Evolutionary conservation across 2,797 vertebrate genomes (phyloP), one percentile per base, ranked within the genome.

Genomic region (Acrossocheilus fasciatus): DNA sequence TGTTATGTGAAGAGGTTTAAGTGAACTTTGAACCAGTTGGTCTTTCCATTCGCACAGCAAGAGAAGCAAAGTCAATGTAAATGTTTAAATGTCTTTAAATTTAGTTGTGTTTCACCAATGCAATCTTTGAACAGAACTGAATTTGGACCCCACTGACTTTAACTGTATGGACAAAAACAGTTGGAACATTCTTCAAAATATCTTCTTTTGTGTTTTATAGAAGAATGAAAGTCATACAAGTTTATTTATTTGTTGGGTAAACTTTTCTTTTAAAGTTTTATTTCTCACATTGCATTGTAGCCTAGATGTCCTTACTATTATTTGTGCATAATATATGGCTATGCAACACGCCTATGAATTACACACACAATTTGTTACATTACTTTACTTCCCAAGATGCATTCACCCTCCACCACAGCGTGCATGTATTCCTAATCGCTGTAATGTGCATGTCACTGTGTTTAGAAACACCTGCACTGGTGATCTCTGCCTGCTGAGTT

Each of bases 1-100:
- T 81, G 62, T 87, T 78, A 81, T 47, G 73, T 81, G 52, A 66
- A 75, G 77, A 15, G 62, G 43, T 84, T 80, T 18, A 68, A 45
- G 68, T 69, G 26, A 69, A 54, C 36, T 87, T 81, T 84, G 39
- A 84, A 81, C 62, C 64, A 36, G 47, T 81, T 81, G 50, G 52
- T 81, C 62, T 81, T 84, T 84, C 87, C 72, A 69, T 52, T 76
- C 15, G 1, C 73, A 43, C 26, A 81, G 36, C 26, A 64, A 74
- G 26, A 59, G 68, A 64, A 6, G 47, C 50, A 69, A 26, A 69
- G 50, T 76, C 59, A 69, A 77, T 54, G 81, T 83, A 82, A 41
- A 66, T 73, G 47, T 78, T 81, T 79, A 81, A 75, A 82, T 76
- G 68, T 83, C 20, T 69, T 64, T 66, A 76, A 36, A 36, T 75